Evolutionary conservation across 2,888 invertebrate species (phyloP).

Genomic region (Lochmaea crataegi): DNA sequence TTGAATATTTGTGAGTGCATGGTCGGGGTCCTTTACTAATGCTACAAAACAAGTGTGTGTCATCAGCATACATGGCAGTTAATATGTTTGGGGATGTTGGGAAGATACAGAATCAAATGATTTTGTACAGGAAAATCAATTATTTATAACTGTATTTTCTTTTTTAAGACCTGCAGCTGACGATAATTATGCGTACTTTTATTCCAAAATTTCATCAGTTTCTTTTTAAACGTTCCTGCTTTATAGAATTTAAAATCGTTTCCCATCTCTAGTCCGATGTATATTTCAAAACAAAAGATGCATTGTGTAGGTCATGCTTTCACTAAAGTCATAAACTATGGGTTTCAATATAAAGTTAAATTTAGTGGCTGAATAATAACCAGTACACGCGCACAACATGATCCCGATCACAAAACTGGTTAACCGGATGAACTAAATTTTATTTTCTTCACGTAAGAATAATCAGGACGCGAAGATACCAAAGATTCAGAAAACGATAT

Average conservation of each 20-base stretch:
- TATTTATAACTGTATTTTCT: too few relatives aligned
- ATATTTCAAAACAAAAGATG: slow-evolving; percentile 36
- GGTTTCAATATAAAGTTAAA: slow-evolving; percentile 21
- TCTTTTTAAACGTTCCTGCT: background rate
- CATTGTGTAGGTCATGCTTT: slow-evolving; percentile 39
- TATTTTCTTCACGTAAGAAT: background rate
- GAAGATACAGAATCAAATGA: too few relatives aligned
- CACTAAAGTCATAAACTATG: slow-evolving; percentile 21
- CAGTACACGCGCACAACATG: slow-evolving; percentile 6
- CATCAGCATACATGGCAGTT: too few relatives aligned
- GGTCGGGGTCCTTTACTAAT: too few relatives aligned
- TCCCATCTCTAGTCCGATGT: slow-evolving; percentile 12
- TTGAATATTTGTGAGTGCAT: too few relatives aligned
- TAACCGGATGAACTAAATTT: background rate
- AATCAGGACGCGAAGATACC: too few relatives aligned
- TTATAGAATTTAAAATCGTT: background rate
- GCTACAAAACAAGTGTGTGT: too few relatives aligned
- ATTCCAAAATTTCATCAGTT: background rate
- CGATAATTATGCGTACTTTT: too few relatives aligned
- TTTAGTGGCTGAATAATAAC: slow-evolving; percentile 16
- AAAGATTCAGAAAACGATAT: too few relatives aligned
- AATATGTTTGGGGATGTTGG: too few relatives aligned
- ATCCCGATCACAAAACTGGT: slow-evolving; percentile 8
- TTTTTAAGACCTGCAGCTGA: too few relatives aligned
- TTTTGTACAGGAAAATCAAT: too few relatives aligned